phyloP scores from a whole-genome alignment of 37 sponge, comb jelly and placozoan genomes.

The Sycon ciliatum region DNA sequence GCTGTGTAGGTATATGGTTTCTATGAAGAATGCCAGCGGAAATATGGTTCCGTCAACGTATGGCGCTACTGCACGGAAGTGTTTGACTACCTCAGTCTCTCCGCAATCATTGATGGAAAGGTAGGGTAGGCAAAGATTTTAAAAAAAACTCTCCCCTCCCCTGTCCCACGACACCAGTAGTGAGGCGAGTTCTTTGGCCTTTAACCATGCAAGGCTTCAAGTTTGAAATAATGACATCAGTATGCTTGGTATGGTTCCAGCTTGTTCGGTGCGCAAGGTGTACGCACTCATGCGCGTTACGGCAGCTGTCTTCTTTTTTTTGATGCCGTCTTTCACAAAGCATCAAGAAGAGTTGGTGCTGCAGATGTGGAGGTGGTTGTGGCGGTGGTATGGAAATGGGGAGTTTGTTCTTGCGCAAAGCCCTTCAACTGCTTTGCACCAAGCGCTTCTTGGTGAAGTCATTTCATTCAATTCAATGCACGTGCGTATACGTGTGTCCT shows the following conservation, averaged over 20 bases:
- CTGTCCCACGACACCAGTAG: no score
- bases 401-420: background rate
- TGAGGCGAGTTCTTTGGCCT: no score
- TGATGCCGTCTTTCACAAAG: no score
- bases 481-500: no score
- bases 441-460: no score
- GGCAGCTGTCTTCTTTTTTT: background rate
- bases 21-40: constrained; percentile 97
- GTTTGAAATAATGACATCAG: background rate
- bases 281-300: background rate
- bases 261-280: background rate
- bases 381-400: no score
- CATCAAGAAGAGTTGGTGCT: no score
- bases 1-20: constrained; percentile 88
- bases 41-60: constrained; percentile 96
- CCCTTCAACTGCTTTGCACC: background rate
- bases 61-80: constrained; percentile 99
- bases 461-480: no score
- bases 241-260: background rate
- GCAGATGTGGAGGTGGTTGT: background rate
- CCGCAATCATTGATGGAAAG: constrained; percentile 93
- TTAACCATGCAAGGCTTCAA: no score
- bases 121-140: constrained; percentile 20
- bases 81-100: constrained; percentile 97
- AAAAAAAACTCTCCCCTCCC: no score